These are phyloP conservation scores for Apis cerana DNA, from an alignment of 1,140 invertebrate genomes.

Conservation along the genomic window DNA sequence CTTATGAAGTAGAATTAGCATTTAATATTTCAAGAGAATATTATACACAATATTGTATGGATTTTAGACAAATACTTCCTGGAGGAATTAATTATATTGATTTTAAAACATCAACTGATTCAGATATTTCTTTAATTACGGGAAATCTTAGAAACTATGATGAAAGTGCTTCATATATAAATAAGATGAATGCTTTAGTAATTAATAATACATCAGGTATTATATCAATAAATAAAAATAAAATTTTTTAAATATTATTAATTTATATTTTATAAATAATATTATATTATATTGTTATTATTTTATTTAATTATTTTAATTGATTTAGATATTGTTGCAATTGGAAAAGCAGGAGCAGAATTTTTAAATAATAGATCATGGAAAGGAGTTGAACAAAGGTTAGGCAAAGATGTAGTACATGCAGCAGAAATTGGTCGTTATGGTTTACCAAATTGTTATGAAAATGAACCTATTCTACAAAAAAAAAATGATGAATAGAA, in stretches of 20 bases:
- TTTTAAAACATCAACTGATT: conserved; percentile 75
- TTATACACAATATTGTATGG: conserved; percentile 86
- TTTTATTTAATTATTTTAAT: conserved; percentile 21
- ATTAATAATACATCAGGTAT: conserved; percentile 50
- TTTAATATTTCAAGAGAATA: conserved; percentile 85
- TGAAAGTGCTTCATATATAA: conserved; percentile 59
- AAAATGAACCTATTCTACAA: conserved; percentile 71
- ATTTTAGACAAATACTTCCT: conserved; percentile 89
- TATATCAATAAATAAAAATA: neutral
- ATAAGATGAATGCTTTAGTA: conserved; percentile 72
- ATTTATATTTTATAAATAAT: too few relatives aligned
- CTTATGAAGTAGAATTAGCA: conserved; percentile 95
- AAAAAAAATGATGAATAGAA: conserved; percentile 6
- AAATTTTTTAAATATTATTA: neutral
- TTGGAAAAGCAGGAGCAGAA: conserved; percentile 81
- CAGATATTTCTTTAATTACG: conserved; percentile 87
- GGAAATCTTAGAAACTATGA: conserved; percentile 83
- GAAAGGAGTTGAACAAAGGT: conserved; percentile 88
- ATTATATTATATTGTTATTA: too few relatives aligned
- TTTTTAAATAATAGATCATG: conserved; percentile 85
- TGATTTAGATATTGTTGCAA: conserved; percentile 75
- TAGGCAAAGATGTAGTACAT: conserved; percentile 85
- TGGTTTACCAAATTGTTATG: conserved; percentile 83
- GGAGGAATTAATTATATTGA: conserved; percentile 83
- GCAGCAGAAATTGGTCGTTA: conserved; percentile 84